A percentile compares a stretch with the other conserved stretches of the same genome.
Conservation (phyloP, 2,797 vertebrate species). For the Acanthornis magna region DNA sequence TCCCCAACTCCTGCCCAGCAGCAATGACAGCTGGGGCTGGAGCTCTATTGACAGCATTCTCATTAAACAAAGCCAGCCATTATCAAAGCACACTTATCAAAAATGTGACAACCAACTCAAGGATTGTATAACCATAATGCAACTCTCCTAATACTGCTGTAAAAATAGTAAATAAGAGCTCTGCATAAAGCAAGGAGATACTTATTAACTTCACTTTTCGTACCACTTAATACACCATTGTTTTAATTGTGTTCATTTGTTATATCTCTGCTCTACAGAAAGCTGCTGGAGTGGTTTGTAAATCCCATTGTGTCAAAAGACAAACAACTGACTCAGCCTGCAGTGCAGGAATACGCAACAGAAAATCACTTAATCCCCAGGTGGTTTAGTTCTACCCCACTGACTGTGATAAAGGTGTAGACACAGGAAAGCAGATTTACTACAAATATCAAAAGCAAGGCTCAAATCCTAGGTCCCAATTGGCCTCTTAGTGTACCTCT, state of each 20-base stretch:
- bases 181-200: background rate
- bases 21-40: background rate
- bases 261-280: background rate
- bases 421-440: slow-evolving; percentile 16
- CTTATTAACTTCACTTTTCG: background rate
- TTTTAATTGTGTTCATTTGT: background rate
- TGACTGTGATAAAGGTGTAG: background rate
- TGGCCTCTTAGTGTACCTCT: background rate
- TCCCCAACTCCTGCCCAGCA: background rate
- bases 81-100: slow-evolving; percentile 32
- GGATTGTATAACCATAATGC: background rate
- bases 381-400: slow-evolving; percentile 23
- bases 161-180: background rate
- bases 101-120: background rate
- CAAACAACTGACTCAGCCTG: background rate
- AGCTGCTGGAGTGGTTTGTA: background rate
- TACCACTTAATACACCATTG: background rate
- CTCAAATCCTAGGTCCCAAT: background rate
- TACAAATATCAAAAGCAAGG: background rate
- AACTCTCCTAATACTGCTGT: background rate
- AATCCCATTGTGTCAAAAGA: background rate
- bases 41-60: background rate
- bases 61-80: slow-evolving; percentile 25
- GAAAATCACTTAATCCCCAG: slow-evolving; percentile 26
- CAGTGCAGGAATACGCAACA: background rate